Evolutionary conservation across 2,113 vertebrate genomes (phyloP), one percentile per base, ranked within the genome.

Genomic region (Ageneiosus marmoratus): DNA sequence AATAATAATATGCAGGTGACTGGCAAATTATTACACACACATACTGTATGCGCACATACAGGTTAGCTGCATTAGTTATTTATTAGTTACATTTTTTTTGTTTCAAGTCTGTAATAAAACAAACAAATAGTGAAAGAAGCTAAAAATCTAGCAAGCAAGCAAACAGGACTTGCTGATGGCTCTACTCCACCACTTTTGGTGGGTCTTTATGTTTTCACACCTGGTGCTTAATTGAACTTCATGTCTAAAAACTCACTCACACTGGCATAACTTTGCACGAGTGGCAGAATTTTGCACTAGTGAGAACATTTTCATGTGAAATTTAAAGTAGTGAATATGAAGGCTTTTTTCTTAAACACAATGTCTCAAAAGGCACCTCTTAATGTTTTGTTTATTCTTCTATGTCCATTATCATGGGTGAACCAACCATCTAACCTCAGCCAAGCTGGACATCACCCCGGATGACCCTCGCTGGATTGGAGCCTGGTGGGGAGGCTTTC

Each of bases 391-490:
- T 32, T 22, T 44, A n/a, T 70, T 70, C 5, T 70, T 67, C 11
- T 70, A 13, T 80, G 63, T 69, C 18, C 37, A 51, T 32, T 5
- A 46, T 76, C 12, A 83, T 53, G 4, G 65, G 48, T 65, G 48
- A 65, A 67, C 16, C 22, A 56, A 15, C 5, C 0, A 1, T 58
- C 67, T 62, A 34, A 53, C 4, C 37, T 53, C 93, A 99, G 98
- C 92, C 87, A 94, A 92, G 79, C 93, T 98, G 92, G 92, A 93
- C 91, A 96, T 99, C 89, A 97, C 96, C 12, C 96, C 97, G 0
- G 98, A 99, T 0, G 97, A 99, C 95, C 98, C 98, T 0, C 95
- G 96, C 60, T 99, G 98, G 98, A 99, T 99, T 0, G 98, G 98
- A 76, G 98, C 98, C 18, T 99, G 98, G 98, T 99, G 98, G 98